phyloP scores from a whole-genome alignment of 2,888 invertebrate species.

The Tetanocera ferruginea region DNA sequence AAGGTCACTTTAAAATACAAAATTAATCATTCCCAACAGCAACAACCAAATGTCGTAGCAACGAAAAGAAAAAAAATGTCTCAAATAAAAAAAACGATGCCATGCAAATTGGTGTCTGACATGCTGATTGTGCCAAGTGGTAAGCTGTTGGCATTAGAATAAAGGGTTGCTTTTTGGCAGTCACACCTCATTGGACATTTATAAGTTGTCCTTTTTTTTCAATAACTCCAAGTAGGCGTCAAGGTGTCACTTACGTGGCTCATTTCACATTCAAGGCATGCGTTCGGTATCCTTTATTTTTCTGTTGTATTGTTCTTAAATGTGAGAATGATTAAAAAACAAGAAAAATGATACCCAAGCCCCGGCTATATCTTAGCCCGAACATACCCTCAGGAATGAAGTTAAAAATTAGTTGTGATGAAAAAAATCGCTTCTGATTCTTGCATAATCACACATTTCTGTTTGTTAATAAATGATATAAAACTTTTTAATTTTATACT shows the following conservation, averaged over 20 bases:
- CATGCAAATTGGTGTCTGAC: slow-evolving; percentile 16
- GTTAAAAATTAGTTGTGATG: too few relatives aligned
- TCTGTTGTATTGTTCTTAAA: neutral
- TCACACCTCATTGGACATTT: slow-evolving; percentile 10
- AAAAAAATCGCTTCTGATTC: too few relatives aligned
- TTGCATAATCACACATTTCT: too few relatives aligned
- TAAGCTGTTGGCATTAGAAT: neutral
- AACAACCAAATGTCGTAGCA: slow-evolving; percentile 19
- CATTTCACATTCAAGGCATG: slow-evolving; percentile 60
- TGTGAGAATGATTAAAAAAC: slow-evolving; percentile 31
- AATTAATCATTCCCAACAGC: slow-evolving; percentile 32
- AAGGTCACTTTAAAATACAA: slow-evolving; percentile 35
- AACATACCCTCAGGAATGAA: neutral
- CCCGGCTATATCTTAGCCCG: neutral
- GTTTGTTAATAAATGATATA: too few relatives aligned
- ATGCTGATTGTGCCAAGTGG: neutral
- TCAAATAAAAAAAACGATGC: neutral
- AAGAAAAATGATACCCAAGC: slow-evolving; percentile 24
- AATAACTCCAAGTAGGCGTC: slow-evolving; percentile 8
- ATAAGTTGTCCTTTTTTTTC: slow-evolving; percentile 11
- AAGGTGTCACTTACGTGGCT: slow-evolving; percentile 54
- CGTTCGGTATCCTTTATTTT: slow-evolving; percentile 27
- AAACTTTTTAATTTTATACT: neutral
- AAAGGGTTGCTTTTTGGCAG: neutral
- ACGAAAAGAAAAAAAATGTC: neutral